phyloP scores from a whole-genome alignment of 2,797 vertebrate species.

The Thripadectes ignobilis region DNA sequence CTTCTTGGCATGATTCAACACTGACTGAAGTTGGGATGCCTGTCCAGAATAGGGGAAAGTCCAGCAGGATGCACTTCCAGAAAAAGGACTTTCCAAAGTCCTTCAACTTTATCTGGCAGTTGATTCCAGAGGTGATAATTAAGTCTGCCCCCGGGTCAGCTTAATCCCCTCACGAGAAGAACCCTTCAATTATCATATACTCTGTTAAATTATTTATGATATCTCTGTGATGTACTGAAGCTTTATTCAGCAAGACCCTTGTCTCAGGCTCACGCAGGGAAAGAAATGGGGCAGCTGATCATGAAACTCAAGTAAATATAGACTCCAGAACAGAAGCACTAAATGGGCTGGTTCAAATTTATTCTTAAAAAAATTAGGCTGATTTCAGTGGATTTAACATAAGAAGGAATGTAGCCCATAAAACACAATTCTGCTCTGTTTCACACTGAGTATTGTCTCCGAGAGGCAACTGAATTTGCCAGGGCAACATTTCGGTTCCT shows the following conservation, averaged over 20 bases:
- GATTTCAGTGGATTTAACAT: not conserved
- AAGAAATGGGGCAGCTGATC: not conserved
- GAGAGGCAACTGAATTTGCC: not conserved
- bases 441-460: not conserved
- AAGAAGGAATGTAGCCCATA: not conserved
- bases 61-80: not conserved
- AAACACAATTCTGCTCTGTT: not conserved
- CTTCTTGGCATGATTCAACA: not conserved
- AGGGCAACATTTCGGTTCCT: not conserved
- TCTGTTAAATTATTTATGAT: conserved; percentile 64
- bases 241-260: conserved; percentile 40
- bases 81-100: not conserved
- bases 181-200: conserved; percentile 56
- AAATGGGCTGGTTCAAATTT: not conserved
- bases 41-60: not conserved
- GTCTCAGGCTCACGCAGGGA: not conserved
- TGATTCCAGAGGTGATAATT: conserved; percentile 48
- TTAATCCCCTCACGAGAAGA: conserved; percentile 29
- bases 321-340: conserved; percentile 1
- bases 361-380: not conserved
- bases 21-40: not conserved
- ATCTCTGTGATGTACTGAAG: conserved; percentile 52
- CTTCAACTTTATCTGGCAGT: conserved; percentile 22
- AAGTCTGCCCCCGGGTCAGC: conserved; percentile 44
- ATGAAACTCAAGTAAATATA: not conserved